These are phyloP conservation scores for Anas flavirostris DNA, from an alignment of 2,797 vertebrate species.

Conservation along the genomic window DNA sequence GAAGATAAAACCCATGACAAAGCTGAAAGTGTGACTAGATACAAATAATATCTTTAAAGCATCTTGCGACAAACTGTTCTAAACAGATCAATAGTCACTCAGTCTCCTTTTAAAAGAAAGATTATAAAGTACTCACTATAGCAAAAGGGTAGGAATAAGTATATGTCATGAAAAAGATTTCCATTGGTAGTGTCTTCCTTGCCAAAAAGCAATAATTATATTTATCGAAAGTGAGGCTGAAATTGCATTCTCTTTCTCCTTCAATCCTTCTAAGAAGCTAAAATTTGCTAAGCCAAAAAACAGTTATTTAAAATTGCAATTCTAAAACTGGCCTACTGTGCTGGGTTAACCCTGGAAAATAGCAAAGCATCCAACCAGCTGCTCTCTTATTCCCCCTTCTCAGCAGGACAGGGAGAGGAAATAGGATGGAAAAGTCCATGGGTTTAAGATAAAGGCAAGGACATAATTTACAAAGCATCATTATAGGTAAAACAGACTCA, in stretches of 20 bases:
- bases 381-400: not conserved
- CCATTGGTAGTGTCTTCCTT: not conserved
- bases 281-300: not conserved
- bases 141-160: not conserved
- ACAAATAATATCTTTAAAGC: not conserved
- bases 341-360: not conserved
- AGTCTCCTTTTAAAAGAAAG: not conserved
- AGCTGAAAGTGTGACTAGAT: not conserved
- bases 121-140: not conserved
- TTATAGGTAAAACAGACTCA: not conserved
- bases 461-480: not conserved
- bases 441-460: not conserved
- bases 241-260: not conserved
- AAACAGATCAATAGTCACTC: not conserved
- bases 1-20: not conserved
- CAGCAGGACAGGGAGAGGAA: not conserved
- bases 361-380: not conserved
- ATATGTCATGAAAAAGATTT: not conserved
- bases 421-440: not conserved
- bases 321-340: not conserved
- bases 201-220: not conserved
- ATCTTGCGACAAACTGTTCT: not conserved
- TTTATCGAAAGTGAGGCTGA: not conserved
- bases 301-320: not conserved
- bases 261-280: not conserved